phyloP scores from a whole-genome alignment of 1,140 invertebrate genomes.

The Heliconius hewitsoni region DNA sequence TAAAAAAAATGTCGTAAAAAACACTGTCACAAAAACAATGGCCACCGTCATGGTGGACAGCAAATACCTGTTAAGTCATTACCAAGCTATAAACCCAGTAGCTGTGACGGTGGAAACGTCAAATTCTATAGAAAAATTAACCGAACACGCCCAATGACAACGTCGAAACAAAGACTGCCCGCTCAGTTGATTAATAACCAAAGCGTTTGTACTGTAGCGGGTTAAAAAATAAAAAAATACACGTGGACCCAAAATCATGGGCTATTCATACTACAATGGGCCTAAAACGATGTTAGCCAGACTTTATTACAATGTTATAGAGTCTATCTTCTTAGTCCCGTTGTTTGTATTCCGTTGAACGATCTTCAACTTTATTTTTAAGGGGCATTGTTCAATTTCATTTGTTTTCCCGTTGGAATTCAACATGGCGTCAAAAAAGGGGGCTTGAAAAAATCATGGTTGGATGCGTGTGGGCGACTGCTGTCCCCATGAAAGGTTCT shows the following conservation, averaged over 20 bases:
- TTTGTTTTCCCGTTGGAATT: slow-evolving; percentile 54
- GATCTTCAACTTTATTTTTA: slow-evolving; percentile 43
- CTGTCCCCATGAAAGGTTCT: slow-evolving; percentile 31
- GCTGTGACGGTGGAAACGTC: slow-evolving; percentile 29
- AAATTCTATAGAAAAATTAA: slow-evolving; percentile 39
- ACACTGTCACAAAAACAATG: slow-evolving; percentile 1
- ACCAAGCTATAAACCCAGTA: slow-evolving; percentile 12
- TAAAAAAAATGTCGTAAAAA: background rate
- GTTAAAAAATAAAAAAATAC: slow-evolving; percentile 54
- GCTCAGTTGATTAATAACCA: slow-evolving; percentile 64
- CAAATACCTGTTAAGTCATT: slow-evolving; percentile 17
- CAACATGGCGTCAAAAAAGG: slow-evolving; percentile 55
- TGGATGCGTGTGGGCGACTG: slow-evolving; percentile 57
- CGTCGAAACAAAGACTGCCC: slow-evolving; percentile 41
- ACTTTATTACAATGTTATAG: slow-evolving; percentile 52
- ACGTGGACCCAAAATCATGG: slow-evolving; percentile 60
- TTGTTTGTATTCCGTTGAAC: slow-evolving; percentile 18
- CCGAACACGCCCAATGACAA: slow-evolving; percentile 37
- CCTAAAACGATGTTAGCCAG: slow-evolving; percentile 49
- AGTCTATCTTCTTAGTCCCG: slow-evolving; percentile 44
- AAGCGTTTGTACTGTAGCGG: slow-evolving; percentile 50
- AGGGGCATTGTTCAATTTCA: slow-evolving; percentile 45
- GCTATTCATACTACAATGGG: slow-evolving; percentile 62
- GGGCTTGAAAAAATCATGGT: slow-evolving; percentile 55
- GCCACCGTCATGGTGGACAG: background rate